Evolutionary conservation across 1,140 invertebrate genomes (phyloP).

Genomic region (Papilio machaon): DNA sequence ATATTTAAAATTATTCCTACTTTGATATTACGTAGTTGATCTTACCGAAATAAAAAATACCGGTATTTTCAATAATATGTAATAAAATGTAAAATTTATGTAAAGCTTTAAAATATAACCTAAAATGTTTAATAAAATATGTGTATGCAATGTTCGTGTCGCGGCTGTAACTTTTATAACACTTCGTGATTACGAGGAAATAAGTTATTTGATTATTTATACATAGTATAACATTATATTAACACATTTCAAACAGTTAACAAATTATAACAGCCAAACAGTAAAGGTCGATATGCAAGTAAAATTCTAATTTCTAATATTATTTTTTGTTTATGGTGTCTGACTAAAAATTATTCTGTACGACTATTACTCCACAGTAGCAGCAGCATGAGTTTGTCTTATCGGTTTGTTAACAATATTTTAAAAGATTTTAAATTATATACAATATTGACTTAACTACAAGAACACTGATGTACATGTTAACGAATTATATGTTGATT

Average conservation of each 20-base stretch:
- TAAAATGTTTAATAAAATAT: constrained; percentile 9
- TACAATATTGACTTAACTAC: neutral
- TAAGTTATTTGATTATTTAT: neutral
- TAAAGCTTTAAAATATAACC: neutral
- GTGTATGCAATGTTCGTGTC: neutral
- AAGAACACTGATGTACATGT: neutral
- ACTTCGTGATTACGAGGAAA: neutral
- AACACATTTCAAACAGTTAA: neutral
- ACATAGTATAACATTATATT: neutral
- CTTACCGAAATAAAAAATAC: neutral
- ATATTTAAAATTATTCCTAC: neutral
- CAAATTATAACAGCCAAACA: neutral
- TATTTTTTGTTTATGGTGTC: neutral
- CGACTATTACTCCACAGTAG: neutral
- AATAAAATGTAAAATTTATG: neutral
- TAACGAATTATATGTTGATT: neutral
- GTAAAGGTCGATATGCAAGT: no score
- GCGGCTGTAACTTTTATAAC: neutral
- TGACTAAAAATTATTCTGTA: no score
- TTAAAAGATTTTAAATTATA: no score
- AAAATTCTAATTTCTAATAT: no score
- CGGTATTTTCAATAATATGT: neutral
- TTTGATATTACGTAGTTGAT: neutral
- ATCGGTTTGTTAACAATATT: no score
- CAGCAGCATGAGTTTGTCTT: no score